Evolutionary conservation across 2,797 vertebrate genomes (phyloP), one percentile per base, ranked within the genome.

Genomic region (Xiphophorus birchmanni): DNA sequence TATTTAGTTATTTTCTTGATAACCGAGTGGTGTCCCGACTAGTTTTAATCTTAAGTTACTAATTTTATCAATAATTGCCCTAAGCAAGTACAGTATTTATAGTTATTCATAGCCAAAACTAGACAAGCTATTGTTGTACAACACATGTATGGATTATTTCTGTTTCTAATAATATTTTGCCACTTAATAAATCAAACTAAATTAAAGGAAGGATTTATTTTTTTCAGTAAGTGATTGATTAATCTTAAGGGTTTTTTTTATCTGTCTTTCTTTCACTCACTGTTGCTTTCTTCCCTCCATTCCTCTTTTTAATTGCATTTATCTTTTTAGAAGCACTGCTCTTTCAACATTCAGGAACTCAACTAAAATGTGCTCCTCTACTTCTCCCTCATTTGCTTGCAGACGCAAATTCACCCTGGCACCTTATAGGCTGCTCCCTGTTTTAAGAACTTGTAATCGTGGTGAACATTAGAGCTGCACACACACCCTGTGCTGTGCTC

Each of bases 381-480:
- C 74, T 87, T 82, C 85, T 80, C 84, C 84, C 81, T 91, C 83
- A 82, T 91, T 90, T 92, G 81, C 84, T 82, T 72, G 44, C 77
- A 84, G 84, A 86, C 79, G 65, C 87, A 89, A 82, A 91, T 84
- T 88, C 84, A 82, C 23, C 79, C 73, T 89, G 88, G 83, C 83
- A 83, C 81, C 73, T 88, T 82, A 76, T 87, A 82, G 77, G 81
- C 71, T 85, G 75, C 65, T 81, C 76, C 73, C 80, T 87, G 74
- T 88, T 90, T 86, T 85, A 80, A 83, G 75, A 90, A 84, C 84
- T 84, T 88, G 80, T 84, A 88, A 86, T 91, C 74, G 81, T 13
- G 45, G 80, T 60, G 58, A 89, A 85, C 71, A 76, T 85, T 87
- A 72, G 84, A 80, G 52, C 77, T 86, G 75, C 84, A 78, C 81